Percentiles rank a stretch among this genome's conserved stretches.
phyloP scores from a whole-genome alignment of 2,113 vertebrate species.

The Ictalurus furcatus region DNA sequence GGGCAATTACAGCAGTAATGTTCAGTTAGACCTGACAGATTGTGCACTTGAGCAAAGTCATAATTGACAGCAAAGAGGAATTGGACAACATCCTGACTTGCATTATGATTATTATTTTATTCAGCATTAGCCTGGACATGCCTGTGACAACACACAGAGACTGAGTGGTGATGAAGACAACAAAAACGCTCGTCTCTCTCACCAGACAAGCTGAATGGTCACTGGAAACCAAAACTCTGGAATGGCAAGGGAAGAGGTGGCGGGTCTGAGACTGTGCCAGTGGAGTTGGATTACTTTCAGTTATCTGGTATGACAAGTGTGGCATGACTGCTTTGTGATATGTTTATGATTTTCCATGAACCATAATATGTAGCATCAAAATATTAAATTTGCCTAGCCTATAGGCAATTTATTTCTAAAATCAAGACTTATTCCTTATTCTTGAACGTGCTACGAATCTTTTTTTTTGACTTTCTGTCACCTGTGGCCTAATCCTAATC shows the following conservation, averaged over 20 bases:
- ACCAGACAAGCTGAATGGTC: constrained; percentile 44
- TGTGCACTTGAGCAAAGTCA: constrained; percentile 47
- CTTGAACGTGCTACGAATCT: not conserved
- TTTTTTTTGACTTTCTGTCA: not conserved
- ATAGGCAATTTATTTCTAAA: not conserved
- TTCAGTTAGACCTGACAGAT: constrained; percentile 68
- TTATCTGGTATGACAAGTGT: not conserved
- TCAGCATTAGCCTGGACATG: constrained; percentile 58
- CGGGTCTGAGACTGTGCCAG: constrained; percentile 40
- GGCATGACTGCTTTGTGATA: not conserved
- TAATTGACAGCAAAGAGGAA: constrained; percentile 64
- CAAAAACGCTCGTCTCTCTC: constrained; percentile 17
- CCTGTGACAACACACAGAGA: constrained; percentile 42
- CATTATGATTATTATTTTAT: constrained; percentile 61
- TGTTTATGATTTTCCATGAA: not conserved
- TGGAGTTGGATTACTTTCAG: not conserved
- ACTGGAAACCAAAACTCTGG: constrained; percentile 48
- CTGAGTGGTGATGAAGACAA: not conserved
- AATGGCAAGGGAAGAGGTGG: constrained; percentile 52
- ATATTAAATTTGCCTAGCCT: not conserved
- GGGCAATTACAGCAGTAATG: constrained; percentile 68
- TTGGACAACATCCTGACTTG: constrained; percentile 60
- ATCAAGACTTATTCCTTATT: not conserved
- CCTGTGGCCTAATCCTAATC: not conserved
- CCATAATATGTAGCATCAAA: not conserved